Base-by-base conservation (phyloP, 2,888 invertebrate genomes). In the Endotricha flammealis region DNA sequence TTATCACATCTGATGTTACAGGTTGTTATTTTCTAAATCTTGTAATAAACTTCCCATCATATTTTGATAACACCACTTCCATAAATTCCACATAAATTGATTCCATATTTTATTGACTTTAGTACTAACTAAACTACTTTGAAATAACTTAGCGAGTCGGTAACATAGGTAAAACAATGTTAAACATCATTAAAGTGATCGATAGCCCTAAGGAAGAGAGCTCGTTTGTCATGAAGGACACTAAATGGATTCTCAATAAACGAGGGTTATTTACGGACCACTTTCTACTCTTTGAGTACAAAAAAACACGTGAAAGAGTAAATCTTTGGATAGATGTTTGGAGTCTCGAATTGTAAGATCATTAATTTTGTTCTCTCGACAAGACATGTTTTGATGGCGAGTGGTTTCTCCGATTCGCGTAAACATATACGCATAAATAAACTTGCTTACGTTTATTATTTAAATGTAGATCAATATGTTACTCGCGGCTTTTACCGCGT, bases 161-260 rank as follows among this genome's bases (percentile, higher is more conserved):
- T 6, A n/a, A 20, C 62, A 67, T 57, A 60, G 52, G 55, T 61
- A 58, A 57, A 56, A 60, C 62, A 66, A 59, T 64, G 64, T 66
- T 68, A 75, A 75, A 75, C 65, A 74, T 70, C 79, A 73, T 80
- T 77, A 78, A 53, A 43, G 58, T 81, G 81, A 83, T 80, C 64
- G 79, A 82, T 82, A 57, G 57, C 50, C 56, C 49, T 46, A 50
- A 67, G 64, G 62, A 62, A 68, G 62, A 69, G 58, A 57, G 64
- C 66, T 81, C 81, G 68, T 81, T 81, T 81, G 78, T 82, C 78
- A 81, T 71, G 64, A 50, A 64, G 51, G 72, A 71, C 74, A 74
- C 68, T 73, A 72, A 82, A 81, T 75, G 72, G 73, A 69, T 64
- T 63, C 58, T 61, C 67, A 60, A 76, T 77, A 71, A 71, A 69